Base-by-base conservation (phyloP, 2,888 invertebrate genomes). In the Arrhopalites spinosus region DNA sequence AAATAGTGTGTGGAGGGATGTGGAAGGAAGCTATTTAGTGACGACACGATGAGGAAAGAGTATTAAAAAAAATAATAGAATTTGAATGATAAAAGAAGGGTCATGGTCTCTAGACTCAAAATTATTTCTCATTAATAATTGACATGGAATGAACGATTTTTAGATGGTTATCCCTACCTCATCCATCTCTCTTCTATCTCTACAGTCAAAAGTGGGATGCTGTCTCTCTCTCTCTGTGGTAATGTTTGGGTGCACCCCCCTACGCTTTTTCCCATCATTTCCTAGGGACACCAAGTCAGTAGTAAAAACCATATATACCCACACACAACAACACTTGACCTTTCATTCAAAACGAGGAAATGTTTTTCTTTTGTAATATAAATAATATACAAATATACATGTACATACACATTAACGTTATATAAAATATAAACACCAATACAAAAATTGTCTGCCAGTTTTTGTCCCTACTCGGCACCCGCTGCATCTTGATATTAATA, bases 201-300 rank as follows among this genome's bases (percentile, higher is more conserved):
- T 11, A 7, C 45, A 45, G 45, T 15, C 8, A 11, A 7, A 45
- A 45, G 45, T 45, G 45, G 45, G 45, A 45, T 15, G 45, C 50
- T 15, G 50, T 50, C 8, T 17, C 2, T 50, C 15, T 50, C n/a
- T 50, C 2, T 13, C n/a, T 3, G 17, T 3, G n/a, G 15, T 50
- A 50, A 50, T 50, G 50, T 50, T 64, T 64, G 64, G 64, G 64
- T 64, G 64, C 64, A 27, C 27, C 20, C 61, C 64, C 50, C 50
- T 50, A 50, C 17, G 50, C 50, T n/a, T 50, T 50, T 50, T 50
- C 45, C 15, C 50, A 50, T n/a, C 36, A 36, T 36, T 36, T 36
- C 36, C 36, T 36, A n/a, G n/a, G n/a, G n/a, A n/a, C 36, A 36
- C 5, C 3, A 11, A 36, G 36, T 7, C 36, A 36, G 36, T 36